Evolutionary conservation across 2,888 invertebrate genomes (phyloP).

Genomic region (Ephialtes manifestator): DNA sequence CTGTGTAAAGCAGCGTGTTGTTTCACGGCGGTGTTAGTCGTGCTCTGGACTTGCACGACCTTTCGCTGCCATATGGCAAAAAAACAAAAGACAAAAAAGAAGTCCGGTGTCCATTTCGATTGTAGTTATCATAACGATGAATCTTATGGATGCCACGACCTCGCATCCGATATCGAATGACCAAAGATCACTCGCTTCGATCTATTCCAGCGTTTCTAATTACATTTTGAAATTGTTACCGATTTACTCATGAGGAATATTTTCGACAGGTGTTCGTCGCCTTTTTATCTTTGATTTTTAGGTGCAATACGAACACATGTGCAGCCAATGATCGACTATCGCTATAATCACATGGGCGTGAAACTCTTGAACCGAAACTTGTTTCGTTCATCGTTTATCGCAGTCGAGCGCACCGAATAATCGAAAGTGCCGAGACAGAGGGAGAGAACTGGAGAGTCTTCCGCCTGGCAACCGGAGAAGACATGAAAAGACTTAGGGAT

Average conservation of each 20-base stretch:
- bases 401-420: slow-evolving; percentile 43
- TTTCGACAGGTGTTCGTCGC: slow-evolving; percentile 35
- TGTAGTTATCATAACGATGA: neutral
- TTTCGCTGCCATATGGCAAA: slow-evolving; percentile 44
- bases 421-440: slow-evolving; percentile 21
- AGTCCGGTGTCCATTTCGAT: neutral
- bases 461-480: slow-evolving; percentile 41
- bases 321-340: slow-evolving; percentile 14
- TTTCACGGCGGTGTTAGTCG: slow-evolving; percentile 1
- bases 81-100: neutral
- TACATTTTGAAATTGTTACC: neutral
- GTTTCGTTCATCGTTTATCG: slow-evolving; percentile 39
- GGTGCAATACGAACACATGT: neutral
- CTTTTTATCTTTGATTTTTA: slow-evolving; percentile 1
- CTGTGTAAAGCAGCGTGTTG: slow-evolving; percentile 1
- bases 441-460: slow-evolving; percentile 18
- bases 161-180: neutral
- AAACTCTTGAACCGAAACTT: slow-evolving; percentile 35
- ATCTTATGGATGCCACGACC: neutral
- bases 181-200: neutral
- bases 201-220: neutral
- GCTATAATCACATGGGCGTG: slow-evolving; percentile 28
- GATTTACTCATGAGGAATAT: slow-evolving; percentile 4
- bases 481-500: neutral
- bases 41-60: neutral